Evolutionary conservation across 2,113 vertebrate species (phyloP), one percentile per base, ranked within the genome.

Genomic region (Holacanthus passer): DNA sequence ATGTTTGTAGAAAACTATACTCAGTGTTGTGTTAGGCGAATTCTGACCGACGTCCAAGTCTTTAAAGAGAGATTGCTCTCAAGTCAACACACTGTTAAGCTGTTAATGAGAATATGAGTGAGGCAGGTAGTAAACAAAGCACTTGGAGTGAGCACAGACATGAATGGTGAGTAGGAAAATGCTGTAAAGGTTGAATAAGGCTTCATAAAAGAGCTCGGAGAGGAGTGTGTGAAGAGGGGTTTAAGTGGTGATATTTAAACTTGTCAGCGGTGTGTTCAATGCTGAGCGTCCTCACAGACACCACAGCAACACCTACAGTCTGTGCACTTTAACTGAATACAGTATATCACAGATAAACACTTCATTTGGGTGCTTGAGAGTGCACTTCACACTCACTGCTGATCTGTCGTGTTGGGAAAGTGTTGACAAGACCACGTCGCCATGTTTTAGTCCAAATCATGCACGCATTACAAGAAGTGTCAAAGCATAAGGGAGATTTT

Each of bases 81-180:
- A 27, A 39, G 32, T 81, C 22, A 39, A 12, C 20, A 13, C 7
- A 62, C 1, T 5, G 19, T 24, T 47, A 62, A 37, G 17, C 6
- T 31, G 64, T 77, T 77, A 52, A 35, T 4, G n/a, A 60, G 5
- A 11, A 20, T 24, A 7, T n/a, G 19, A 69, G 24, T 62, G 31
- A 72, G n/a, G 19, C 12, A 39, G 55, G 73, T 67, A 79, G 55
- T 39, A 52, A 48, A 59, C 16, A 65, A 71, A 55, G 9, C 37
- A 12, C 32, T 39, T 12, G 10, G 37, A 22, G 37, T 48, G 29
- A 79, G 59, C 29, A 32, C 20, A 64, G 29, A 41, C 19, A 22
- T 24, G 71, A 81, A 37, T 7, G 6, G n/a, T 58, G 24, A 62
- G 41, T 3, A 74, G 64, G 58, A 53, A 62, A 27, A 66, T 45